Evolutionary conservation across 2,888 invertebrate genomes (phyloP), one percentile per base, ranked within the genome.

Genomic region (Axea sp.): DNA sequence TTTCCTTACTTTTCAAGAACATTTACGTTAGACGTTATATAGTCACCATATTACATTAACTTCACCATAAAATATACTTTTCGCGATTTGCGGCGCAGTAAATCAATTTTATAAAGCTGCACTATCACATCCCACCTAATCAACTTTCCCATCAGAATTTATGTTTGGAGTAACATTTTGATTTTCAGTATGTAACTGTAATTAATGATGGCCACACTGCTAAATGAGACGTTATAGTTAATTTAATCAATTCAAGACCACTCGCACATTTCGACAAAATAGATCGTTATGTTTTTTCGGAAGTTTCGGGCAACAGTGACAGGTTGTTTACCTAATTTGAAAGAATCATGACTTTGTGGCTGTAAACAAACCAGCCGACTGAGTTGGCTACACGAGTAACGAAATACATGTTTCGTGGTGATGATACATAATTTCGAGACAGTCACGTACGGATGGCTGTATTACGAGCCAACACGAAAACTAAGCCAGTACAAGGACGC

Each of bases 391-490:
- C 37, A 43, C 43, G 51, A 37, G 45, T 51, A 33, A 37, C 59
- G 51, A 39, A 51, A 57, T 65, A 45, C 67, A 51, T 73, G 68
- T 73, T 68, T 74, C 74, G 57, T 49, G 64, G 59, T 51, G 68
- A 53, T 55, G 45, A 68, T 60, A 71, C 64, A 60, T 74, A 74
- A 76, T 76, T 76, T 65, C 35, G 60, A 39, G 43, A 68, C 55
- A 59, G 62, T 59, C 67, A 71, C 71, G 71, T 67, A 71, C 57
- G 53, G 51, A 15, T 17, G 37, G 30, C 47, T 19, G 35, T 51
- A 68, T 75, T 60, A 69, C 45, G 51, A 60, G 68, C 64, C 59
- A 65, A 35, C 19, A 31, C 43, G 26, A 28, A 43, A 45, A 43
- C 39, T 53, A 35, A 68, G 65, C 71, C 64, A 37, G 68, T 51